Evolutionary conservation across 2,888 invertebrate genomes (phyloP).

Genomic region (Cepaea hortensis): DNA sequence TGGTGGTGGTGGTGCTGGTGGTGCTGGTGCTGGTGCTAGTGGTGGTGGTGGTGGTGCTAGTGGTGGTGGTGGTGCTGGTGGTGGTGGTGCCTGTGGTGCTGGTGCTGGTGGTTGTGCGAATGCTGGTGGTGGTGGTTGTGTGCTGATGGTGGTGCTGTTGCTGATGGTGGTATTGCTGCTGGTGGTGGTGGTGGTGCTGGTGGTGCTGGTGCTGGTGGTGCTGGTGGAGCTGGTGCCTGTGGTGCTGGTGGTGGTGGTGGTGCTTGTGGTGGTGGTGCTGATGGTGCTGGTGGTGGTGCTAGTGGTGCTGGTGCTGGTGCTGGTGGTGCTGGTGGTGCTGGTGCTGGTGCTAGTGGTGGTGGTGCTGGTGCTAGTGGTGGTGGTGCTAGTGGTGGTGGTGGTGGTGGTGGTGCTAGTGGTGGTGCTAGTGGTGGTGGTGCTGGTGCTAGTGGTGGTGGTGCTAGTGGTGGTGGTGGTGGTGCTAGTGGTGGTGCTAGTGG

Average conservation of each 20-base stretch:
- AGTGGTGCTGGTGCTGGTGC: neutral
- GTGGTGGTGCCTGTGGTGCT: neutral
- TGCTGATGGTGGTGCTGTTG: neutral
- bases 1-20: slow-evolving; percentile 15
- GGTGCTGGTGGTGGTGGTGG: neutral
- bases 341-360: neutral
- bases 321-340: slow-evolving; percentile 11
- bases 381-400: too few relatives aligned
- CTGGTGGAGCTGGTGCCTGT: neutral
- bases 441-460: too few relatives aligned
- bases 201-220: neutral
- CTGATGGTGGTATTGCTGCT: neutral
- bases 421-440: neutral
- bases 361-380: neutral
- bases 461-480: too few relatives aligned
- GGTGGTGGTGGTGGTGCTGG: neutral
- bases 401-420: too few relatives aligned
- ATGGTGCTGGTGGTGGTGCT: slow-evolving; percentile 8
- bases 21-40: neutral
- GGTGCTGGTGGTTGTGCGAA: neutral
- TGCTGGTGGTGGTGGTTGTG: neutral
- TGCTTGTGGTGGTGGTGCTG: neutral
- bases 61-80: neutral
- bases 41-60: neutral
- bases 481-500: too few relatives aligned